Base-by-base conservation (phyloP, 2,797 vertebrate species). In the Myripristis jacobus region DNA sequence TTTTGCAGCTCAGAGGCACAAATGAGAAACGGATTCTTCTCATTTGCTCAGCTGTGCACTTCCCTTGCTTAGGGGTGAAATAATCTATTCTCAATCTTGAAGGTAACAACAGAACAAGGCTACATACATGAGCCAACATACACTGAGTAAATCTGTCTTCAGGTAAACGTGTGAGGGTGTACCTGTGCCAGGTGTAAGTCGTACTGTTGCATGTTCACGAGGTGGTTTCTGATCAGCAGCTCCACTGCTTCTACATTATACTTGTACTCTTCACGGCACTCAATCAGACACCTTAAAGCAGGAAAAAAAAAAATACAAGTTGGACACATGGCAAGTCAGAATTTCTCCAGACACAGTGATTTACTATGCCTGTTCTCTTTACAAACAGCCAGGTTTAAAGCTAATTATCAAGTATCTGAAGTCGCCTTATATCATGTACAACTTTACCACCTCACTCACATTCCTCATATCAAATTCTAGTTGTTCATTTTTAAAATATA, bases 171-270 rank as follows among this genome's bases (percentile, higher is more conserved):
- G 15, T 13, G 31, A 31, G 6, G 24, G 24, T 36, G 79, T 94
- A 99, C 98, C 97, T 99, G 98, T 71, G 98, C 98, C 66, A 99
- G 91, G 80, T 99, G 98, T 67, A 99, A 92, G 80, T 99, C 98
- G 3, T 99, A 99, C 83, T 99, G 98, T 85, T 98, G 98, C 98
- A 99, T 99, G 79, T 98, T 99, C 31, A 99, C 98, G 1, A 99
- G 94, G 87, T 99, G 98, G 87, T 98, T 98, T 59, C 97, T 94
- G 85, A 99, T 98, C n/a, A 99, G 88, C 83, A 99, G 94, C 87
- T 99, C 98, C 80, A 99, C 97, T 3, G 98, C 98, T 65, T 99
- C 98, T 6, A 99, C 98, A 0, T 99, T 99, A 87, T 99, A 99
- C 77, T 99, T 99, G 90, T 99, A 99, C 84, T 99, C 98, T 25